Evolutionary conservation across 2,113 vertebrate species (phyloP), one percentile per base, ranked within the genome.

Genomic region (Phaetusa simplex): DNA sequence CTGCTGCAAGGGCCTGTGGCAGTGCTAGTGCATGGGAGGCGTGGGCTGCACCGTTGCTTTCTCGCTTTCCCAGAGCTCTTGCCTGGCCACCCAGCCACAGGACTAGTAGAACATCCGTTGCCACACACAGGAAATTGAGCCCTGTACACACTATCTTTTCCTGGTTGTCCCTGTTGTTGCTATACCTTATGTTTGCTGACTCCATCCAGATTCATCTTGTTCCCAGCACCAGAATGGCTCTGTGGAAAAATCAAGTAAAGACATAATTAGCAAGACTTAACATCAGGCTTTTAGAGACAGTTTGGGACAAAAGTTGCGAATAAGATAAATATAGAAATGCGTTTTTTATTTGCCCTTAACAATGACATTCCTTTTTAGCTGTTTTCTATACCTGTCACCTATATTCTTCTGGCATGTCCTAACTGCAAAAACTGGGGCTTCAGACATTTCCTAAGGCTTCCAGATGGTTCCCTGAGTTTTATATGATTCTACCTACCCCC

Each of bases 391-490:
- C 52, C 38, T 80, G 70, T 62, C 27, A 90, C 61, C 56, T 93
- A 32, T 5, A 66, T 69, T 93, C 9, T 79, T 74, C 64, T 82
- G 58, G 32, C 23, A 56, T 65, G 43, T 76, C 62, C 66, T 82
- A 32, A 47, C 36, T 94, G 52, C 34, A 72, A 67, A 61, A 88
- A 32, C 12, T 73, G 30, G 40, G 49, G 7, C 58, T 95, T 56
- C 50, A 85, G 82, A 91, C 26, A 67, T 82, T 95, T 94, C 11
- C 62, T 65, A 73, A 79, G 34, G 14, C 66, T 90, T 96, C 82
- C 96, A 95, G 95, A 93, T 95, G 95, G 93, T 55, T 94, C 17
- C 27, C 14, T 56, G 91, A 82, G 26, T 94, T 93, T 76, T 90
- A 38, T 83, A 59, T 87, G 58, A 90, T 74, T 95, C 58, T 95